phyloP scores from a whole-genome alignment of 2,797 vertebrate species.

The Gallinago solitaria region DNA sequence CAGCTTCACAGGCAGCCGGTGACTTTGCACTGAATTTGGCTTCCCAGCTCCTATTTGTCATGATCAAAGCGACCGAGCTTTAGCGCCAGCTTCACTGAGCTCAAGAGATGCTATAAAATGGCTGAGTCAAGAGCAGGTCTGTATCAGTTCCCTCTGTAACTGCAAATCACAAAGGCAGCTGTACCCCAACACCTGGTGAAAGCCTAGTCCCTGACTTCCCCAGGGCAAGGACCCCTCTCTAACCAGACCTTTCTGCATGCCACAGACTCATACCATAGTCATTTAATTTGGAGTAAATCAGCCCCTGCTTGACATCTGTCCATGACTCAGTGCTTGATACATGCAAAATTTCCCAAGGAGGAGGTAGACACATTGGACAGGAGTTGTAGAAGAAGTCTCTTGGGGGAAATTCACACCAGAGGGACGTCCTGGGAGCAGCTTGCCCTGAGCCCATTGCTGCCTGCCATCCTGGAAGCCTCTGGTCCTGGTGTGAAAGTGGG shows the following conservation, averaged over 20 bases:
- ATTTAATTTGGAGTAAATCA: not conserved
- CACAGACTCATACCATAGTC: not conserved
- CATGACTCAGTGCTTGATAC: not conserved
- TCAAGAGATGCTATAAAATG: constrained; percentile 49
- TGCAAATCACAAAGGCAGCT: not conserved
- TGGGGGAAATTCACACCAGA: accelerated
- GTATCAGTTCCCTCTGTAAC: not conserved
- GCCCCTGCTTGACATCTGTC: not conserved
- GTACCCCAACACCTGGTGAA: not conserved
- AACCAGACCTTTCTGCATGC: not conserved
- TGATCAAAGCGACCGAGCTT: not conserved
- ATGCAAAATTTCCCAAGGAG: not conserved
- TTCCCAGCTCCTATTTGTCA: constrained; percentile 57
- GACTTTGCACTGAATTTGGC: constrained; percentile 43
- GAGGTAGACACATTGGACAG: not conserved
- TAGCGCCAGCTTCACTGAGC: constrained; percentile 19
- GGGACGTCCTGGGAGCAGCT: not conserved
- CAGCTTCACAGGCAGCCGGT: not conserved
- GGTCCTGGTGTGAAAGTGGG: accelerated
- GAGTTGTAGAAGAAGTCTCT: not conserved
- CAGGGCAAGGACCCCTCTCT: not conserved
- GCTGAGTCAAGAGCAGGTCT: constrained; percentile 47
- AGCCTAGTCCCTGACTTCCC: not conserved
- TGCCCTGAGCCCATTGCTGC: not conserved
- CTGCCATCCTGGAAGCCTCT: not conserved